These are phyloP conservation scores for Agapostemon virescens DNA, from an alignment of 2,888 invertebrate species.

Conservation along the genomic window DNA sequence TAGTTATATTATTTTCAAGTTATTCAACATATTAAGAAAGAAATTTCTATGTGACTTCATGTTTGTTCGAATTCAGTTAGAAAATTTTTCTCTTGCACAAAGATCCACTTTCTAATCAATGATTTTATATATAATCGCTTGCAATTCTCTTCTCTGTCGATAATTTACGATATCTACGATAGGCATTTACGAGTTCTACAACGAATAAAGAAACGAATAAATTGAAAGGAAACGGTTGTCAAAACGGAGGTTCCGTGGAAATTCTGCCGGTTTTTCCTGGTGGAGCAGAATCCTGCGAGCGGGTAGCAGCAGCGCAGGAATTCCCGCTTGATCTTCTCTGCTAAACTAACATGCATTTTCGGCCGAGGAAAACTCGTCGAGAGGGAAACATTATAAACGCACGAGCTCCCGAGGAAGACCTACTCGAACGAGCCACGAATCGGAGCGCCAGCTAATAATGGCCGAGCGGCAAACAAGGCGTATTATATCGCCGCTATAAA, in stretches of 20 bases:
- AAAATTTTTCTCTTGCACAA: too few species aligned
- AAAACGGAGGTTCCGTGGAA: background rate
- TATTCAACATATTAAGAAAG: too few species aligned
- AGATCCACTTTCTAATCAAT: too few species aligned
- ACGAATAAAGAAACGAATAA: background rate
- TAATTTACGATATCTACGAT: too few species aligned
- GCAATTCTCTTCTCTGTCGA: too few species aligned
- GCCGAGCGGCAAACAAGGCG: constrained; percentile 68
- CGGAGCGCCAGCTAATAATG: constrained; percentile 66
- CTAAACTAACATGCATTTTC: constrained; percentile 36
- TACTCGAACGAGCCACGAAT: constrained; percentile 55
- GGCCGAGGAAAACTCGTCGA: constrained; percentile 36
- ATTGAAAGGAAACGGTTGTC: background rate
- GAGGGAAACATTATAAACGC: constrained; percentile 50
- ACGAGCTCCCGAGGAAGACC: constrained; percentile 39
- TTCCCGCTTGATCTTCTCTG: constrained; percentile 3
- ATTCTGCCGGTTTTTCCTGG: background rate
- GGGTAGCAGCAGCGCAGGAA: background rate
- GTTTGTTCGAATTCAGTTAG: too few species aligned
- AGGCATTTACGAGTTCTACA: too few species aligned
- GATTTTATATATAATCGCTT: too few species aligned
- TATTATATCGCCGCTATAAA: constrained; percentile 73
- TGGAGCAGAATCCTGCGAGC: background rate
- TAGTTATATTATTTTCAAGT: too few species aligned
- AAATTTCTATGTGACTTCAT: too few species aligned